A percentile compares a stretch with the other conserved stretches of the same genome.
Evolutionary conservation across 2,888 invertebrate genomes (phyloP).

Genomic region (Stramonita haemastoma): DNA sequence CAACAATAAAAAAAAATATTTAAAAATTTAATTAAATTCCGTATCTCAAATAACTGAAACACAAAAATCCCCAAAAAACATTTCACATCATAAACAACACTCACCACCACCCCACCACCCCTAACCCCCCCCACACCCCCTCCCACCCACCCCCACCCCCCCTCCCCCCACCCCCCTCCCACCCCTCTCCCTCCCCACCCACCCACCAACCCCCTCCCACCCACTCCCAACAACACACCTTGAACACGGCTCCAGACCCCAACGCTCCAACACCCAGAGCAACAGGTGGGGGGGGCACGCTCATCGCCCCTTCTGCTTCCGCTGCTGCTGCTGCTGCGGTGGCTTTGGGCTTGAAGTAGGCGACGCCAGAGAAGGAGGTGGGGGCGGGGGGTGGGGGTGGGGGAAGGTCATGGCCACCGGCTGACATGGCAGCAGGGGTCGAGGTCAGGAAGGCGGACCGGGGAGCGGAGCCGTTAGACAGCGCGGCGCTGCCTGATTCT

Average conservation of each 20-base stretch:
- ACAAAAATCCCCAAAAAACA: too few relatives aligned
- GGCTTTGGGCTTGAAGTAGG: conserved; percentile 44
- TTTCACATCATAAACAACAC: too few relatives aligned
- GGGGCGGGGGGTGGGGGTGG: conserved; percentile 9
- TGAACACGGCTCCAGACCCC: neutral
- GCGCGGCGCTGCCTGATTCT: neutral
- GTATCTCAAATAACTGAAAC: too few relatives aligned
- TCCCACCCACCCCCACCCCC: too few relatives aligned
- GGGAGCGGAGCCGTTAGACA: neutral
- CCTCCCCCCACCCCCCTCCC: too few relatives aligned
- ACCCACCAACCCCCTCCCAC: too few relatives aligned
- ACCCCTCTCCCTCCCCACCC: too few relatives aligned
- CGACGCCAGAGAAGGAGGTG: conserved; percentile 47
- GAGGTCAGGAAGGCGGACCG: conserved; percentile 12
- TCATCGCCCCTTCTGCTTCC: neutral
- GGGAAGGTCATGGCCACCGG: conserved; percentile 8
- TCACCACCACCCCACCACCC: too few relatives aligned
- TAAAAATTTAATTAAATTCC: too few relatives aligned
- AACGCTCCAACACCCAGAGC: neutral
- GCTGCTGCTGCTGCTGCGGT: neutral
- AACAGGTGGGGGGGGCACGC: neutral
- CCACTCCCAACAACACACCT: neutral
- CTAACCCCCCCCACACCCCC: too few relatives aligned
- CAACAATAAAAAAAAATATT: too few relatives aligned
- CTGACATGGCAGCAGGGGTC: neutral